Evolutionary conservation across 2,888 invertebrate genomes (phyloP), one percentile per base, ranked within the genome.

Genomic region (Alcis repandata): DNA sequence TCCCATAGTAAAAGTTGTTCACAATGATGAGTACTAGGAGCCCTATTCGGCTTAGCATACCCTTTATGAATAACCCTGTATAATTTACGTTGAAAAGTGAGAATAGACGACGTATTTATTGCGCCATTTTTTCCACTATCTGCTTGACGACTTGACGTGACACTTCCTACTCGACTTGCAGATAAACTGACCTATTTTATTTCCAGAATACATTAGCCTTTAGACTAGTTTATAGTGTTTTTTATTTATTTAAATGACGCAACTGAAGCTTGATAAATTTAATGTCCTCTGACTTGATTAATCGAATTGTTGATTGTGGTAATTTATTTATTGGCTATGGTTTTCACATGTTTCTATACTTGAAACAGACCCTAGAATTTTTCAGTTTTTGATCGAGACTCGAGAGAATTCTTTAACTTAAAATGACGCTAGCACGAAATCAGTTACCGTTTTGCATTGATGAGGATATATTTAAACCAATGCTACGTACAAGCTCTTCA

Each of bases 181-280:
- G 65, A 66, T 66, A 66, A 56, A 22, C 15, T 61, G 57, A 57
- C 65, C 57, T 40, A 61, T 52, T 56, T 64, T 38, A n/a, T 53
- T n/a, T 19, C 19, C 15, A 15, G 19, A 11, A 9, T 38, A 0
- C 22, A 15, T 36, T 22, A 36, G 1, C n/a, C n/a, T n/a, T n/a
- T n/a, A 46, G 10, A 20, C 13, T 33, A 32, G 8, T 36, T 36
- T 57, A 7, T 27, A 13, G 1, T 19, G 13, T 20, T 15, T n/a
- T 49, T 49, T 32, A 22, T 49, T 49, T 32, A 22, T 48, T 48
- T 17, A 22, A 22, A 27, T 33, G 38, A 32, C 46, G 40, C 32
- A 46, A 38, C 9, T 10, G 13, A 27, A 45, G 32, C 46, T 40
- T 19, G 17, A 43, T 41, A 43, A 36, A 60, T n/a, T 52, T 36